Evolutionary conservation across 2,888 invertebrate species (phyloP).

Genomic region (Polydrusus pterygomalis): DNA sequence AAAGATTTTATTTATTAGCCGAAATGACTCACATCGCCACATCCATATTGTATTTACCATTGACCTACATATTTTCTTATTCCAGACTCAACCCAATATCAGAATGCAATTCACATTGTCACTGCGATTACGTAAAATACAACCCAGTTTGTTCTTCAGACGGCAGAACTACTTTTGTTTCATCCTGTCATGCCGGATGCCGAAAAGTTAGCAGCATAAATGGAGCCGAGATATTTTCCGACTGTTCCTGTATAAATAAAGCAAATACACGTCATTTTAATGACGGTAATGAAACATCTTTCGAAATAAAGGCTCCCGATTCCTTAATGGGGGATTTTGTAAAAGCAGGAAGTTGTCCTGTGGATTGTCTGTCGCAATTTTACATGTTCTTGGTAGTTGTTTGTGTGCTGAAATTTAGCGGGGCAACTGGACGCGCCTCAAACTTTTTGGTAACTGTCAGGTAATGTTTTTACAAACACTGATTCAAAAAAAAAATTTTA

Average conservation of each 20-base stretch:
- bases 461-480: constrained; percentile 62
- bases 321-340: constrained; percentile 68
- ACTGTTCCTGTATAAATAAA: constrained; percentile 73
- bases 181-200: constrained; percentile 88
- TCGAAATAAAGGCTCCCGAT: constrained; percentile 56
- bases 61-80: constrained; percentile 41
- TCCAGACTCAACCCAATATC: constrained; percentile 71
- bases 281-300: constrained; percentile 54
- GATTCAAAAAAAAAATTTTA: no score
- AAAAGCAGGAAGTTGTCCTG: constrained; percentile 74
- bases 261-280: constrained; percentile 47
- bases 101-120: constrained; percentile 79
- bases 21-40: no score
- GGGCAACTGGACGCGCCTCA: constrained; percentile 77
- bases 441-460: constrained; percentile 78
- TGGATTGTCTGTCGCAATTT: constrained; percentile 76
- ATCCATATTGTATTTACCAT: background rate
- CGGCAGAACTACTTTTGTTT: constrained; percentile 80
- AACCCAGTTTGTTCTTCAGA: constrained; percentile 83
- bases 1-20: no score
- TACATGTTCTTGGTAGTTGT: constrained; percentile 75
- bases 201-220: constrained; percentile 69
- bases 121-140: constrained; percentile 82
- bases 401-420: constrained; percentile 76
- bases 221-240: constrained; percentile 72